Evolutionary conservation across 2,888 invertebrate species (phyloP).

Genomic region (Zygaena filipendulae): DNA sequence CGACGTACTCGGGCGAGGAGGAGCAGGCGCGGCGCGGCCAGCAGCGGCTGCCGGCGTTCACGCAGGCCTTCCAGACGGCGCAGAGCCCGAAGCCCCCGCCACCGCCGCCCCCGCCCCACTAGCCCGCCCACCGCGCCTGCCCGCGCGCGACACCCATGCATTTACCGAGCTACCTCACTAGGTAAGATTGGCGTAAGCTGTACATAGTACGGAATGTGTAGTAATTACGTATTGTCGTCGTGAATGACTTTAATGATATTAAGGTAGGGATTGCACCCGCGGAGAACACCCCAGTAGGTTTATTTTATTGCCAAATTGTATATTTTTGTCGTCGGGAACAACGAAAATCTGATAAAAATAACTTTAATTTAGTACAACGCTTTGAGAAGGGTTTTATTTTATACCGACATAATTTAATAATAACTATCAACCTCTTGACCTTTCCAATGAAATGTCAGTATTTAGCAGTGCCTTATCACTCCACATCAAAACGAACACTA

Average conservation of each 20-base stretch:
- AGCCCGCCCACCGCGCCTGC: slow-evolving; percentile 26
- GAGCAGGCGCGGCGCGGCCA: slow-evolving; percentile 25
- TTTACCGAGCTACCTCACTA: slow-evolving; percentile 65
- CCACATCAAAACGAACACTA: too few species aligned
- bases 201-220: slow-evolving; percentile 49
- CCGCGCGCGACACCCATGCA: slow-evolving; percentile 34
- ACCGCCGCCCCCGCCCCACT: slow-evolving; percentile 59
- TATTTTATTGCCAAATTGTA: slow-evolving; percentile 64
- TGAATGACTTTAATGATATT: too few species aligned
- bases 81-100: slow-evolving; percentile 51
- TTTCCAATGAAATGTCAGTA: too few species aligned
- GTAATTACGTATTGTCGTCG: slow-evolving; percentile 34
- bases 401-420: too few species aligned
- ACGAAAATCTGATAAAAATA: too few species aligned
- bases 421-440: too few species aligned
- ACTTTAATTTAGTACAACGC: too few species aligned
- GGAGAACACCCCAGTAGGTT: too few species aligned
- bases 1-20: slow-evolving; percentile 35
- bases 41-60: slow-evolving; percentile 56
- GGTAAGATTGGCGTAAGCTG: slow-evolving; percentile 59
- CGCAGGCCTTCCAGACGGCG: slow-evolving; percentile 58
- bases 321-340: too few species aligned
- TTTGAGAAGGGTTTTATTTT: too few species aligned
- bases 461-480: too few species aligned
- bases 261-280: too few species aligned